Evolutionary conservation across 2,113 vertebrate genomes (phyloP), one percentile per base, ranked within the genome.

Genomic region (Glaucidium brasilianum): DNA sequence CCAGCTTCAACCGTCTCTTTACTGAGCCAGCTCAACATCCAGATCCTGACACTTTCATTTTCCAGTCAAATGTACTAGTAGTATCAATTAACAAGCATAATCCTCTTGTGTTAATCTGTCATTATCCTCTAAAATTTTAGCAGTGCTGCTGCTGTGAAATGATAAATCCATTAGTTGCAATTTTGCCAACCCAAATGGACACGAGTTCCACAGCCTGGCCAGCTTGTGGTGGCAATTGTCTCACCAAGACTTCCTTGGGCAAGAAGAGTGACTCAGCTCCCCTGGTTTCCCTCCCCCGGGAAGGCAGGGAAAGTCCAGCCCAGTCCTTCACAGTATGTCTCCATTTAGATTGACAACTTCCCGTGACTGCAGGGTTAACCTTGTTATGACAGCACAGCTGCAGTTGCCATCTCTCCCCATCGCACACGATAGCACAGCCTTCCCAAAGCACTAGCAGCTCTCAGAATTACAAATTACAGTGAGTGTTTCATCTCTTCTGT

Each of bases 331-430:
- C 63, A 62, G 15, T 88, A 41, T 2, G 4, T 94, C 92, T 95
- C 88, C 74, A 74, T 95, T 94, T 88, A 69, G 96, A 95, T 1
- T 94, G 92, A 97, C 94, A 92, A 22, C 74, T 90, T 88, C 71
- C 94, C 55, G 9, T 50, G 90, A 26, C 87, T 82, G 85, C 1
- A 2, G 49, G 92, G 93, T 92, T 93, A 93, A 88, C 92, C 95
- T 96, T 90, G 96, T 96, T 93, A 39, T 80, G 90, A 92, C 82
- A 95, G 90, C 81, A 66, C 96, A 92, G 96, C 95, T 95, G 96
- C 94, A 83, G 74, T 73, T 83, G 88, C 94, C 85, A 76, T 88
- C 58, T 60, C 92, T 82, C 62, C 66, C 52, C 73, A 21, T 39
- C 0, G 49, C 66, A 56, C 43, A 63, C 1, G 1, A 52, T 67